Evolutionary conservation across 2,797 vertebrate genomes (phyloP), one percentile per base, ranked within the genome.

Genomic region (Aulostomus chinensis): DNA sequence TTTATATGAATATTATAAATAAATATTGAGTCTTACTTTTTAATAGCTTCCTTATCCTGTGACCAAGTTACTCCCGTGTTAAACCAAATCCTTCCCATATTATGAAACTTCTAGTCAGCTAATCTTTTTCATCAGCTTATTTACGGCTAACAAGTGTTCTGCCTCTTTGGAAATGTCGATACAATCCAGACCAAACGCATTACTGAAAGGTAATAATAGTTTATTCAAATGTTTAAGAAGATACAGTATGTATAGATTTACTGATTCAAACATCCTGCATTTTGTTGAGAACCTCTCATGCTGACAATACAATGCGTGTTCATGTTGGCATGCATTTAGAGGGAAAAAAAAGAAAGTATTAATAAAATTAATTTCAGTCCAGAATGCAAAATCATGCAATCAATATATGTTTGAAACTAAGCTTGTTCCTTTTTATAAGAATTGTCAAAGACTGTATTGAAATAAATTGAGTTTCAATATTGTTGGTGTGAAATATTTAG

Each of bases 181-280:
- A 25, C 50, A 13, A 58, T 9, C 29, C 30, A 48, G 16, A 64
- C 14, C 34, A 55, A 32, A 36, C 45, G 37, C 38, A 29, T 31
- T 31, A 46, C 47, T 74, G 65, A 85, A 91, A 92, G 85, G 86
- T 83, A 86, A 62, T 84, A 58, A 81, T 72, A 58, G 75, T 91
- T 89, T 88, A 91, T 91, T 91, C 68, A 85, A 89, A 89, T 82
- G 57, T 86, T 86, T 55, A 89, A 85, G 79, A 70, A 73, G 84
- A 78, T 89, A 91, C 83, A 89, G 73, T 85, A 84, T 83, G 80
- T 80, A 78, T 80, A 80, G 63, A 81, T 37, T 54, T 29, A 29
- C 9, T 9, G 28, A 29, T 29, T 8, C 28, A 29, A 29, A 29
- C 28, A 11, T 29, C 28, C 28, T 29, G 28, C 8, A 4, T 29